phyloP scores from a whole-genome alignment of 2,888 invertebrate species.

The Callimorpha dominula region DNA sequence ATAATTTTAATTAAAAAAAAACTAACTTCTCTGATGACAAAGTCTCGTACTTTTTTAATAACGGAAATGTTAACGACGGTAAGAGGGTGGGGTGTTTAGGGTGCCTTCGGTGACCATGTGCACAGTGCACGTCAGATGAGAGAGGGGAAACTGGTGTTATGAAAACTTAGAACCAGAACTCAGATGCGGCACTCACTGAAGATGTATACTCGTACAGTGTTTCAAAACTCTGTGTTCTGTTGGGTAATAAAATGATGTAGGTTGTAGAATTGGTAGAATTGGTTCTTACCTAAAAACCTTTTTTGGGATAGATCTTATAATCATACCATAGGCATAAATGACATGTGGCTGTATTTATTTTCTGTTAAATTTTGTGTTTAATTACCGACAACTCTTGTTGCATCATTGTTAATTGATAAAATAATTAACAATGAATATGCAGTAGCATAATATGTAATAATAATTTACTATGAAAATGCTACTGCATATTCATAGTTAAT shows the following conservation, averaged over 20 bases:
- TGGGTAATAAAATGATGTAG: not conserved
- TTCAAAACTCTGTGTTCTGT: not conserved
- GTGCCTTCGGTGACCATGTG: slow-evolving; percentile 26
- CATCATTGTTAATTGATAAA: not conserved
- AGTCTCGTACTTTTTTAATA: slow-evolving; percentile 87
- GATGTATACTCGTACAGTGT: not conserved
- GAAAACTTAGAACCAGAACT: not conserved
- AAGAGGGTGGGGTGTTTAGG: slow-evolving; percentile 48
- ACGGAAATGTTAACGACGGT: slow-evolving; percentile 81
- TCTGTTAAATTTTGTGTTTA: not conserved
- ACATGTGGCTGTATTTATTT: no score
- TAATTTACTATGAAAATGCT: not conserved
- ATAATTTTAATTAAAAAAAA: slow-evolving; percentile 87
- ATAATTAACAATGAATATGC: not conserved
- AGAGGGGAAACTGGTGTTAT: not conserved
- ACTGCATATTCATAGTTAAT: no score
- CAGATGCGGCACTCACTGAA: not conserved
- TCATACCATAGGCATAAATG: no score
- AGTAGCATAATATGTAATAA: not conserved
- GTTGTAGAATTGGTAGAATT: no score
- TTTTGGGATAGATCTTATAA: no score
- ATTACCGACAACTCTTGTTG: not conserved
- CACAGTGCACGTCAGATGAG: not conserved
- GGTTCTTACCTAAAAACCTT: no score
- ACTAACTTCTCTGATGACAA: slow-evolving; percentile 85